phyloP scores from a whole-genome alignment of 2,113 vertebrate genomes.

The Motacilla alba region DNA sequence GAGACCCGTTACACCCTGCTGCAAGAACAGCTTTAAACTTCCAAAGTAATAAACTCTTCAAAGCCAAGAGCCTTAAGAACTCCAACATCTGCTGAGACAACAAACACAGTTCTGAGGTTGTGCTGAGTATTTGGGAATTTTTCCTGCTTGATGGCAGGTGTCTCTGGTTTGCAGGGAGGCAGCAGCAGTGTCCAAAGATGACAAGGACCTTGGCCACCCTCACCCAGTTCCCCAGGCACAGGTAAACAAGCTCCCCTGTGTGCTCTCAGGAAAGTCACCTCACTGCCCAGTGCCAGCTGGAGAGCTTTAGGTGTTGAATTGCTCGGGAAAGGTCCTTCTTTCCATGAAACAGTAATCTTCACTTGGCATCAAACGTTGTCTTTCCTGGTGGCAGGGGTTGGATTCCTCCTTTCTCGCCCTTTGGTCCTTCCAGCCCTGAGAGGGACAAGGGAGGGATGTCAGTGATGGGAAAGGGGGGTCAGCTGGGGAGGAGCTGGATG shows the following conservation, averaged over 20 bases:
- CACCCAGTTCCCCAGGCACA: background rate
- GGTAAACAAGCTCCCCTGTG: background rate
- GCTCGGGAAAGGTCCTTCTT: background rate
- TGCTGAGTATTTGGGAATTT: background rate
- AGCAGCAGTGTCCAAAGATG: background rate
- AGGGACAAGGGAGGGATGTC: background rate
- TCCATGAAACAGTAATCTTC: background rate
- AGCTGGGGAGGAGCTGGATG: background rate
- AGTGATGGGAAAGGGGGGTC: background rate
- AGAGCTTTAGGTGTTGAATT: background rate
- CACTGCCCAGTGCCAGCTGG: background rate
- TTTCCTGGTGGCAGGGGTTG: background rate
- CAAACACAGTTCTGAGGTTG: background rate
- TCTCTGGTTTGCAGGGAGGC: background rate
- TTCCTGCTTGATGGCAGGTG: rapidly evolving
- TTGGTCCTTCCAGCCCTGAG: background rate
- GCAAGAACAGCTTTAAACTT: background rate
- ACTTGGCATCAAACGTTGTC: rapidly evolving
- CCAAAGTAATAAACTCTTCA: conserved; percentile 25
- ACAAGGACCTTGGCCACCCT: background rate
- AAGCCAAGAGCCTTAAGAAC: conserved; percentile 60
- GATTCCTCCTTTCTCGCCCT: background rate
- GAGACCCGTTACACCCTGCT: background rate
- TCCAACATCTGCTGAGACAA: background rate
- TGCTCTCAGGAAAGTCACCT: background rate